Evolutionary conservation across 2,797 vertebrate genomes (phyloP), one percentile per base, ranked within the genome.

Genomic region (Alectoris magna): DNA sequence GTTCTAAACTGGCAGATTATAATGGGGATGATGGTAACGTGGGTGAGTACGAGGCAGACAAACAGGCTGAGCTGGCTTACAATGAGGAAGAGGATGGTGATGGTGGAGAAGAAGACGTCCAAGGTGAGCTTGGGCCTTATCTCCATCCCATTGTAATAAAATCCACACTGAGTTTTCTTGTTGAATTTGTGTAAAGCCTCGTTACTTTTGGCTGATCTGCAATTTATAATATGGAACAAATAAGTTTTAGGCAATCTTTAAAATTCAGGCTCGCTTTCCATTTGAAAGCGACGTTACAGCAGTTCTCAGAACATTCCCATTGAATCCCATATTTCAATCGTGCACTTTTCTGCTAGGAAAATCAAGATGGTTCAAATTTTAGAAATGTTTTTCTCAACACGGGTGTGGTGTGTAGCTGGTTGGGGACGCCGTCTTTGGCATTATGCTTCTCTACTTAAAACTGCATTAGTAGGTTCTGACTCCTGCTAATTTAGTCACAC

Each of bases 21-120:
- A 99, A 99, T 97, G 99, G 99, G 99, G 99, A 99, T 96, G 99
- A 99, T 98, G 99, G 99, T 97, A 99, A 99, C 98, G 99, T 99
- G 98, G 99, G 99, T 98, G 99, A 99, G 98, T 99, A 99, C 96
- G 99, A 99, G 99, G 99, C 99, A 95, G 99, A 99, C 99, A 99
- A 99, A 98, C 99, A 99, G 99, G 99, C 99, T 48, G 99, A 99
- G 97, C 99, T 99, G 98, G 99, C 99, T 98, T 99, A 99, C 99
- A 99, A 99, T 99, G 99, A 99, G 99, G 99, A 99, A 99, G 99
- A 99, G 98, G 99, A 99, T 99, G 99, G 99, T 98, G 99, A 99
- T 98, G 99, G 99, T 98, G 99, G 99, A 98, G 99, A 99, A 99
- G 99, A 99, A 99, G 99, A 99, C 98, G 98, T 99, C 97, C 99